These are phyloP conservation scores for Cryptoprocta ferox DNA, from an alignment of 2,797 vertebrate species.

Conservation along the genomic window DNA sequence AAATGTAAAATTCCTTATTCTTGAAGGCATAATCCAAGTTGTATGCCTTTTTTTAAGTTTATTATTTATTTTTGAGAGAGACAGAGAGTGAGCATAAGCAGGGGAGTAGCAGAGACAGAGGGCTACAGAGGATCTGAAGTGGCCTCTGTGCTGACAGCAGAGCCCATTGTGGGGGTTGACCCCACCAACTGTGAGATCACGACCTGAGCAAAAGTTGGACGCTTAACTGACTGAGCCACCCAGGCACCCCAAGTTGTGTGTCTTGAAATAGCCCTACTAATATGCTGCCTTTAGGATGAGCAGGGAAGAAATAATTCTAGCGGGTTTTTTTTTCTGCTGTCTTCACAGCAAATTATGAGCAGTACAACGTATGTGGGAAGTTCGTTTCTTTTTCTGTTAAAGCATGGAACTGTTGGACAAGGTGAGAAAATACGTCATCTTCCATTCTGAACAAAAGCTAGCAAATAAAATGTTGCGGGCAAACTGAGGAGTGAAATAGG, in stretches of 20 bases:
- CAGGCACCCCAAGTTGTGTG: neutral
- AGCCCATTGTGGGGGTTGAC: too few species aligned
- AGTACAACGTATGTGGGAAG: constrained; percentile 44
- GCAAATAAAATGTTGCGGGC: constrained; percentile 33
- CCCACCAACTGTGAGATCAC: too few species aligned
- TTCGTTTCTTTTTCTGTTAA: constrained; percentile 63
- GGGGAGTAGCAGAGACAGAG: too few species aligned
- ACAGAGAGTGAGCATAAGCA: too few species aligned
- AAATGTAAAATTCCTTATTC: constrained; percentile 9
- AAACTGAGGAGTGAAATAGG: neutral
- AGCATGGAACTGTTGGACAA: neutral
- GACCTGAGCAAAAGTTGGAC: too few species aligned
- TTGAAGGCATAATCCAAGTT: neutral
- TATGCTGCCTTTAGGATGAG: neutral
- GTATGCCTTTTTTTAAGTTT: neutral
- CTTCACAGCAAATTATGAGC: constrained; percentile 39
- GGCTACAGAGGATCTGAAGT: too few species aligned
- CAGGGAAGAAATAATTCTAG: constrained; percentile 24
- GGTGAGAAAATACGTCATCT: constrained; percentile 59
- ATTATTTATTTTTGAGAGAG: too few species aligned
- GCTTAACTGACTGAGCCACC: too few species aligned
- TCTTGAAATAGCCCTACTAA: constrained; percentile 11
- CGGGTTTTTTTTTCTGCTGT: constrained; percentile 38
- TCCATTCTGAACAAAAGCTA: constrained; percentile 53
- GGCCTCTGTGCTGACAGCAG: too few species aligned